Base-by-base conservation (phyloP, 2,797 vertebrate species). In the Pterois miles region DNA sequence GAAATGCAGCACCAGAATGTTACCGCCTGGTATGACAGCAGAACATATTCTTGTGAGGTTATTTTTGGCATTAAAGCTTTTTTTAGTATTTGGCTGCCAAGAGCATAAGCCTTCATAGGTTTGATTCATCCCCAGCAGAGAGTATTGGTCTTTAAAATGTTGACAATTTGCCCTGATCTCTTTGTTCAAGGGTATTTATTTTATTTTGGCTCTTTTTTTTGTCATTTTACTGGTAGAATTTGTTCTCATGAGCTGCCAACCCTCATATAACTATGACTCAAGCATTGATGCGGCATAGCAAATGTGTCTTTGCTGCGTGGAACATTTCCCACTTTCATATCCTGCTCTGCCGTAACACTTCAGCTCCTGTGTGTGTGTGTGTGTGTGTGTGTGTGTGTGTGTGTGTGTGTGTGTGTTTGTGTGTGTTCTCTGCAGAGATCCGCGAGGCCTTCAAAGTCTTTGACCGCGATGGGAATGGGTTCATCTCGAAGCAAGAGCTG, bases 401-500 rank as follows among this genome's bases (percentile, higher is more conserved):
- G 48, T 50, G n/a, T 36, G 54, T 71, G 50, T 79, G 59, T 79
- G 74, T 80, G 27, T 52, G 29, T 75, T 22, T 83, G 71, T 56
- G 3, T 74, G 73, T 75, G 23, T 83, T 73, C 65, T 87, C 73
- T 34, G 0, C 94, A 99, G 98, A 99, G 92, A 98, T 98, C 90
- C 97, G 98, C 0, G 97, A 99, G 90, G 97, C 97, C 82, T 98
- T 99, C 93, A 98, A 98, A 92, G 97, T 99, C 83, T 99, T 99
- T 34, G 98, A 98, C 91, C 95, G 97, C 0, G 98, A 99, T 38
- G 98, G 98, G 78, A 99, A 99, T 0, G 98, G 97, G 14, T 98
- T 98, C 96, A 99, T 99, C 94, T 99, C 98, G 59, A 99, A 98
- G 95, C 98, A 99, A 93, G 98, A 99, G 91, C 95, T 99, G 89